These are phyloP conservation scores for Andrena fulva DNA, from an alignment of 2,888 invertebrate species.

Conservation along the genomic window DNA sequence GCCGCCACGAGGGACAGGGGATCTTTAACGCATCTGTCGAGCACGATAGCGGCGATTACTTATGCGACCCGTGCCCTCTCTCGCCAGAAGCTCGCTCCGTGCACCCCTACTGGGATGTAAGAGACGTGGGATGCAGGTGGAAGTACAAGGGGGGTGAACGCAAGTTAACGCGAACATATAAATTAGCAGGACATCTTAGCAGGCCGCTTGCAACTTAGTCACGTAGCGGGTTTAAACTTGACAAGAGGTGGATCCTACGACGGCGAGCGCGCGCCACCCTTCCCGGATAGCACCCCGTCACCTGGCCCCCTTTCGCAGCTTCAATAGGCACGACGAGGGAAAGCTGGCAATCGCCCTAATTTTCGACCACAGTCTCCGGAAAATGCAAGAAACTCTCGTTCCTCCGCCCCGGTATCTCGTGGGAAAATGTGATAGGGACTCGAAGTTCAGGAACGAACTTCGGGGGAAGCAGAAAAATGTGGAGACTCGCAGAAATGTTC, in stretches of 20 bases:
- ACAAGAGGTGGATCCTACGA: conserved; percentile 81
- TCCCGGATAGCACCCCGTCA: conserved; percentile 64
- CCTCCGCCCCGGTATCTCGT: too few relatives aligned
- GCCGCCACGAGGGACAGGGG: conserved; percentile 73
- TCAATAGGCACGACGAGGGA: conserved; percentile 47
- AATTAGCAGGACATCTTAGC: conserved; percentile 85
- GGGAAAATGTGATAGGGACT: background rate
- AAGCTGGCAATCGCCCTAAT: conserved; percentile 48
- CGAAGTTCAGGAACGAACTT: background rate
- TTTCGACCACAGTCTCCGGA: conserved; percentile 42
- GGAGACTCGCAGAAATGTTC: too few relatives aligned
- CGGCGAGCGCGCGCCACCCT: conserved; percentile 60
- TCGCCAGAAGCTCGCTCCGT: conserved; percentile 79
- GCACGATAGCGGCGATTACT: conserved; percentile 83
- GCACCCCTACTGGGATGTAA: conserved; percentile 60
- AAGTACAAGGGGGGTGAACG: conserved; percentile 64
- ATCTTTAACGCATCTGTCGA: conserved; percentile 83
- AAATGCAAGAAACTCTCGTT: background rate
- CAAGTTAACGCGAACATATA: conserved; percentile 84
- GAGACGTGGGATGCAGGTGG: conserved; percentile 66
- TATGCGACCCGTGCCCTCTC: conserved; percentile 83
- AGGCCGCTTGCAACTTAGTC: conserved; percentile 85
- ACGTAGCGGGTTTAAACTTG: conserved; percentile 84
- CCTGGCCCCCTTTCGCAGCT: conserved; percentile 62
- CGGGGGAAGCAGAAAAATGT: too few relatives aligned